Conservation (phyloP, 2,113 vertebrate genomes). For the Trichechus manatus region DNA sequence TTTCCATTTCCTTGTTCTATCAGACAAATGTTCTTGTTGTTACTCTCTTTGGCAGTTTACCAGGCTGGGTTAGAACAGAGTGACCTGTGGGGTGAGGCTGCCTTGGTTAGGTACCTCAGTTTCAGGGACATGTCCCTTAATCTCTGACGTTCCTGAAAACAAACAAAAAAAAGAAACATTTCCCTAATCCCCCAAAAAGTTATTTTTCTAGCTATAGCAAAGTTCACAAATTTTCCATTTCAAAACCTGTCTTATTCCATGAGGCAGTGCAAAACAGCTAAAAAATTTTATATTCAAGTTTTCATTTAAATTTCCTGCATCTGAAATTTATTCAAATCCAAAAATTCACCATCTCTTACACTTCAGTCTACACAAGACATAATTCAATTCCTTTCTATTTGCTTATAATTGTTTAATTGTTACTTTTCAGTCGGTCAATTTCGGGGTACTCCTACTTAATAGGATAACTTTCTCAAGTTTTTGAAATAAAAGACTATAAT, state of each 20-base stretch:
- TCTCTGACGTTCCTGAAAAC: neutral
- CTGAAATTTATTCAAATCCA: neutral
- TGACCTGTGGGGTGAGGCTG: accelerated
- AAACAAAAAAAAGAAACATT: neutral
- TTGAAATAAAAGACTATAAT: neutral
- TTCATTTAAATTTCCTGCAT: conserved; percentile 13
- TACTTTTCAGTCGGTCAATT: neutral
- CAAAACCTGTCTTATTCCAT: neutral
- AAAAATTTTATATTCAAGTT: neutral
- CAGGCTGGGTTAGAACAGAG: neutral
- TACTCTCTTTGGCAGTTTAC: neutral
- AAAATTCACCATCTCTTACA: neutral
- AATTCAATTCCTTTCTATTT: neutral
- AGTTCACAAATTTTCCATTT: conserved; percentile 16
- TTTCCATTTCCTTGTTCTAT: neutral
- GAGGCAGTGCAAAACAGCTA: conserved; percentile 5
- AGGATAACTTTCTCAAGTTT: neutral
- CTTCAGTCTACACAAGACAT: neutral
- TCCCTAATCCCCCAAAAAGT: neutral
- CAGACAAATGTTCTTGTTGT: accelerated
- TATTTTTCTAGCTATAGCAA: conserved; percentile 13
- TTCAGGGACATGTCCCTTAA: neutral
- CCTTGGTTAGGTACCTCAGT: neutral
- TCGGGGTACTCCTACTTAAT: neutral
- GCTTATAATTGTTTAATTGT: neutral